Percentiles rank a stretch among this genome's conserved stretches.
Evolutionary conservation across 2,797 vertebrate genomes (phyloP).

Genomic region (Sciurus vulgaris): DNA sequence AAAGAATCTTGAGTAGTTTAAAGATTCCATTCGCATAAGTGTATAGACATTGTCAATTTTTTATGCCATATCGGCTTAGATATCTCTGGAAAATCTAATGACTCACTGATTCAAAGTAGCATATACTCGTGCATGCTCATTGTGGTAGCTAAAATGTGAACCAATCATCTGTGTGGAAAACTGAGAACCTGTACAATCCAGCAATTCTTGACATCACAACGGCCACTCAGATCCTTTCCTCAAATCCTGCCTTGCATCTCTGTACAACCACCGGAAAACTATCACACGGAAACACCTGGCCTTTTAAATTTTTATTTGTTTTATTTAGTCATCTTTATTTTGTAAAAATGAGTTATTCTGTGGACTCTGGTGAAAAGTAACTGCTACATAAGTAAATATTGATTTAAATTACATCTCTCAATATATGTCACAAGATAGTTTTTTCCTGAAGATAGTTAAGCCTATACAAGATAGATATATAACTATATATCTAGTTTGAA

Average conservation of each 20-base stretch:
- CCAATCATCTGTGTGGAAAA: slow-evolving; percentile 83
- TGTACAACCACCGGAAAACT: slow-evolving; percentile 80
- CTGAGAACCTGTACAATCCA: slow-evolving; percentile 83
- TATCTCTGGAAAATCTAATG: neutral
- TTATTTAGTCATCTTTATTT: slow-evolving; percentile 39
- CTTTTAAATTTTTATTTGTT: slow-evolving; percentile 39
- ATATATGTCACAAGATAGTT: slow-evolving; percentile 82
- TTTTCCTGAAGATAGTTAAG: slow-evolving; percentile 84
- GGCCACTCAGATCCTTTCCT: slow-evolving; percentile 53
- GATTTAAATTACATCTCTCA: slow-evolving; percentile 88
- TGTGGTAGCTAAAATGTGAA: slow-evolving; percentile 86
- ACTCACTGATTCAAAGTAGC: neutral
- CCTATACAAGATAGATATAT: slow-evolving; percentile 58
- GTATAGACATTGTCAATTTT: neutral
- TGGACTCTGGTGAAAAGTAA: slow-evolving; percentile 88
- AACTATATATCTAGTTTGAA: slow-evolving; percentile 79
- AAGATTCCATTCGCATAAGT: neutral
- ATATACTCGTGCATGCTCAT: slow-evolving; percentile 64
- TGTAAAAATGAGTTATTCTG: slow-evolving; percentile 55
- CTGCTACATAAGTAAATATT: slow-evolving; percentile 87
- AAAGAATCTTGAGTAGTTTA: neutral
- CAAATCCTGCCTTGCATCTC: neutral
- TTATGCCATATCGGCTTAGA: neutral
- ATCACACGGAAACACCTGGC: slow-evolving; percentile 84
- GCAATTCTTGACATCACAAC: slow-evolving; percentile 80